Percentiles rank a stretch among this genome's conserved stretches.
Evolutionary conservation across 1,140 invertebrate genomes (phyloP).

Genomic region (Acyrthosiphon pisum): DNA sequence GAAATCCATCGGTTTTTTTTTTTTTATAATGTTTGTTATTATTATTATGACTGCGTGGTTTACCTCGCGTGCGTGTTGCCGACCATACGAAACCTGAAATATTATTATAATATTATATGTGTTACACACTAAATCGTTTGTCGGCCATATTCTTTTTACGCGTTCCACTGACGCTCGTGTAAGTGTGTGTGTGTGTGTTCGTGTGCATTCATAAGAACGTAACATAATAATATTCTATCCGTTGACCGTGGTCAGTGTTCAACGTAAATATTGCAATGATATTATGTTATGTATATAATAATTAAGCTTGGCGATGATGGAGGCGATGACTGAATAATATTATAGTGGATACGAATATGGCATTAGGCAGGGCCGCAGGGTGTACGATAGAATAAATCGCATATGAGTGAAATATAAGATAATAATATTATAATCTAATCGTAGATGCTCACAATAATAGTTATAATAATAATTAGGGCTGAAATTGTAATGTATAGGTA

Average conservation of each 20-base stretch:
- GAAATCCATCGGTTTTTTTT: neutral
- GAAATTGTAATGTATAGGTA: neutral
- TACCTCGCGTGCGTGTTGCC: slow-evolving; percentile 11
- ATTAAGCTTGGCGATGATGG: neutral
- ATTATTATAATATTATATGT: neutral
- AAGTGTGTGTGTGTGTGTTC: neutral
- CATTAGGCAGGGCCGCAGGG: neutral
- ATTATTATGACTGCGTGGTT: neutral
- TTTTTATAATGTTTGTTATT: neutral
- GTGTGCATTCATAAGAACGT: slow-evolving; percentile 5
- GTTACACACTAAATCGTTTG: slow-evolving; percentile 12
- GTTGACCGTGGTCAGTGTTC: slow-evolving; percentile 48
- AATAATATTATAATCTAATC: no score
- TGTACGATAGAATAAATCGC: neutral
- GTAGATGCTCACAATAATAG: no score
- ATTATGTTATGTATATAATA: neutral
- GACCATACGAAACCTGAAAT: slow-evolving; percentile 18
- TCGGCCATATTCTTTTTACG: slow-evolving; percentile 20
- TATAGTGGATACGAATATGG: neutral
- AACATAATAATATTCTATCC: slow-evolving; percentile 32
- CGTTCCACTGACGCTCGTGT: neutral
- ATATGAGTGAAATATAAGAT: neutral
- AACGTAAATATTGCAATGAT: slow-evolving; percentile 8
- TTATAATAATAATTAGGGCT: neutral
- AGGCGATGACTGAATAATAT: neutral